Evolutionary conservation across 1,140 invertebrate species (phyloP).

Genomic region (Bradynema listronoti): DNA sequence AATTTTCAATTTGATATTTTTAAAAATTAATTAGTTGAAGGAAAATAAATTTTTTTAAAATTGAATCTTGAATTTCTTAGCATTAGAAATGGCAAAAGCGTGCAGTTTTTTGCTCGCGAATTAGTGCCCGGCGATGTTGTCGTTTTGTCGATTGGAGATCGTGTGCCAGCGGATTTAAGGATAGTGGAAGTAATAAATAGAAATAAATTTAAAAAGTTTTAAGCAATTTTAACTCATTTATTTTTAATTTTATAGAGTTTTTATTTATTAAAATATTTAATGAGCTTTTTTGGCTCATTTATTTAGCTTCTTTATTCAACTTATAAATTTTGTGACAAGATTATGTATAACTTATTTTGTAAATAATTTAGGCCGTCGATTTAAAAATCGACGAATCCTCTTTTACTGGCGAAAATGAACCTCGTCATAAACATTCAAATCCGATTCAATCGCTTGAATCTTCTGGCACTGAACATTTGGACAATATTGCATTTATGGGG

Average conservation of each 20-base stretch:
- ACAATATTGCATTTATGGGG: conserved; percentile 96
- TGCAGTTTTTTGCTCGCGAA: conserved; percentile 84
- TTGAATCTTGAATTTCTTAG: no score
- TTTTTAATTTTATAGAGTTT: no score
- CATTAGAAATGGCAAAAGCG: conserved; percentile 76
- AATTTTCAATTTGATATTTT: no score
- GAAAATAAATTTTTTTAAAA: no score
- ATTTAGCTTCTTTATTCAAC: no score
- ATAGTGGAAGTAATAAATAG: conserved; percentile 77
- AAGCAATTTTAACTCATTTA: no score
- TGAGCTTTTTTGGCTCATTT: no score
- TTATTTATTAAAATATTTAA: no score
- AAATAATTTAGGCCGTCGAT: conserved; percentile 66
- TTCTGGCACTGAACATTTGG: conserved; percentile 72
- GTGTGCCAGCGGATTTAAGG: conserved; percentile 88
- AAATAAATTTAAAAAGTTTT: no score
- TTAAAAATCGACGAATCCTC: conserved; percentile 93
- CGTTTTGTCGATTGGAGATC: conserved; percentile 81
- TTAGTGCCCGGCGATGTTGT: conserved; percentile 97
- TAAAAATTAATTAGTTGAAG: no score
- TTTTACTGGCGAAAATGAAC: conserved; percentile 82
- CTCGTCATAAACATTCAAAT: conserved; percentile 59
- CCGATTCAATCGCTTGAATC: conserved; percentile 56
- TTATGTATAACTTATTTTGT: no score
- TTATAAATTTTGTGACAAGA: no score